Percentiles rank a stretch among this genome's conserved stretches.
These are phyloP conservation scores for Trematomus bernacchii DNA, from an alignment of 2,797 vertebrate genomes.

Conservation along the genomic window DNA sequence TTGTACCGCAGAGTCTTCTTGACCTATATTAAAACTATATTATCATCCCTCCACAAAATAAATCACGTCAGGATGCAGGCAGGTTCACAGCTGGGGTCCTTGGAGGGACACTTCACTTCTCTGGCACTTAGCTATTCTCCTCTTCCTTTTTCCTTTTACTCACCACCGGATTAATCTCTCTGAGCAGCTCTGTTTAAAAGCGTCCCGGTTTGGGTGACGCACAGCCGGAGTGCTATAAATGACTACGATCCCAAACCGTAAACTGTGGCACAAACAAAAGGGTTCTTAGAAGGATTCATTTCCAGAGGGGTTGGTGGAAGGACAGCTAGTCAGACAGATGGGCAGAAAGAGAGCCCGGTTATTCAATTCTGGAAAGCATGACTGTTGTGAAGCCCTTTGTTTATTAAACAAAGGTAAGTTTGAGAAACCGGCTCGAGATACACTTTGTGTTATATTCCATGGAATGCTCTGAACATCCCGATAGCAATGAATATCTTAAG, in stretches of 20 bases:
- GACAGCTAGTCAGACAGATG: conserved; percentile 23
- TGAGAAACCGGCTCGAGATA: too few species aligned
- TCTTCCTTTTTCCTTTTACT: conserved; percentile 20
- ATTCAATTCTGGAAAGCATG: conserved; percentile 4
- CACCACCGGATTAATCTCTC: conserved; percentile 59
- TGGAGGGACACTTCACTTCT: conserved; percentile 41
- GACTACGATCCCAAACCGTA: conserved; percentile 47
- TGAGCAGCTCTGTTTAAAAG: conserved; percentile 42
- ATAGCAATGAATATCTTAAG: too few species aligned
- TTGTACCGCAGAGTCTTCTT: conserved; percentile 22
- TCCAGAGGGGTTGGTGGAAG: conserved; percentile 12
- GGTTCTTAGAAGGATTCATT: conserved; percentile 48
- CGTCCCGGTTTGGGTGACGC: conserved; percentile 59
- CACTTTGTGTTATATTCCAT: too few species aligned
- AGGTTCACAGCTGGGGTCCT: conserved; percentile 55
- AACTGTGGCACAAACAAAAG: conserved; percentile 48
- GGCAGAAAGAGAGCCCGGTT: conserved; percentile 22
- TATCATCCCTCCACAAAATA: conserved; percentile 42
- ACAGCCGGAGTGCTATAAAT: conserved; percentile 63
- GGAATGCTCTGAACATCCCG: too few species aligned
- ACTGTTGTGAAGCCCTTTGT: conserved; percentile 8
- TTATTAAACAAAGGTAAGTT: too few species aligned
- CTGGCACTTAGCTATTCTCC: conserved; percentile 21
- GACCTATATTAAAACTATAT: conserved; percentile 47
- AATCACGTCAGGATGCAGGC: conserved; percentile 50